Base-by-base conservation (phyloP, 2,797 vertebrate species). In the Myotis vivesi region DNA sequence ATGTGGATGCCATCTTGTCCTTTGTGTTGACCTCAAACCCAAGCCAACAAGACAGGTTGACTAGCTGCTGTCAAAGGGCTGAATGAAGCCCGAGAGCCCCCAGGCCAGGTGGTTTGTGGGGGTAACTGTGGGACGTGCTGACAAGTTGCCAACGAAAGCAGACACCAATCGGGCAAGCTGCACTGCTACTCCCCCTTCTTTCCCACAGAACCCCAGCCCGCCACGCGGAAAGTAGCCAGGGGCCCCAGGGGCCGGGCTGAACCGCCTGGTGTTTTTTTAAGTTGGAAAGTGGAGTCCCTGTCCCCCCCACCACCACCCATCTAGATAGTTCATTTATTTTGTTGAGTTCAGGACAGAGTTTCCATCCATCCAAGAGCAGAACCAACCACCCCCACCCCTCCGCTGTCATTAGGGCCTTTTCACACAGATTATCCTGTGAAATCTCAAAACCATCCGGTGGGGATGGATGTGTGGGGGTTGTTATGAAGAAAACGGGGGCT, bases 121-220 rank as follows among this genome's bases (percentile, higher is more conserved):
- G 36, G 46, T 46, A 49, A 81, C 46, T 6, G 13, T 82, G 41
- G 20, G 77, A 68, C 28, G 41, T 17, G 30, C n/a, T 20, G 2
- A 62, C 9, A 38, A 9, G 36, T 5, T 36, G 62, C 87, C 92
- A 87, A 75, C 33, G 38, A 49, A 93, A 62, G 44, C 75, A 84
- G 64, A 94, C 77, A 72, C 69, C 79, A 55, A 80, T 38, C 4
- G 7, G 30, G 36, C 38, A 22, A 86, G 76, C 46, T 88, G 89
- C 64, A 55, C 89, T 57, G 49, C 69, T 53, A 71, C 81, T 92
- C 96, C 81, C 91, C 88, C 89, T 92, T 92, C 68, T 81, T 85
- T 94, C 91, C 36, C 66, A 46, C 17, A 72, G 44, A 33, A 69
- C 19, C 75, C 66, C 46, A 68, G 62, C 10, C 25, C 17, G 83